These are phyloP conservation scores for Coptotermes formosanus DNA, from an alignment of 1,140 invertebrate genomes.

Conservation along the genomic window DNA sequence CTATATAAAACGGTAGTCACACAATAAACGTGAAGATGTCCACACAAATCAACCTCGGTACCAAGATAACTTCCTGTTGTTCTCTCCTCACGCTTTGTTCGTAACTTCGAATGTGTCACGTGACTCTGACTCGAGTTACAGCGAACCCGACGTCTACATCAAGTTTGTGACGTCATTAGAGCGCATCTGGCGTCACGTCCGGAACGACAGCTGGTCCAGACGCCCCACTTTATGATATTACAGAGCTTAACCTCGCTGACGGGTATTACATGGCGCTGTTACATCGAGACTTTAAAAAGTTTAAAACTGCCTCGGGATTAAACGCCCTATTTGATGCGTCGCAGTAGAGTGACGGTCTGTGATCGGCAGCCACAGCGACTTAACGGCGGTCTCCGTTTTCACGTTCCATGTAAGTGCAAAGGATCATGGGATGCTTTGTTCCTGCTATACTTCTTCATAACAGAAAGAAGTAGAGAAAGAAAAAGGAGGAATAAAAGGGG, in stretches of 20 bases:
- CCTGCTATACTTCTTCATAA: too few relatives aligned
- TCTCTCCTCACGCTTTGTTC: background rate
- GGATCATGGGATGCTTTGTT: too few relatives aligned
- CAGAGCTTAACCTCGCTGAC: background rate
- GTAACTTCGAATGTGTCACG: background rate
- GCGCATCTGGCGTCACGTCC: slow-evolving; percentile 14
- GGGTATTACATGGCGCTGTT: background rate
- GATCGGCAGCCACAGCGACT: too few relatives aligned
- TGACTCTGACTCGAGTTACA: background rate
- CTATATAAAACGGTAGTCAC: too few relatives aligned
- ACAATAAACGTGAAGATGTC: too few relatives aligned
- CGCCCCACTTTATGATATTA: background rate
- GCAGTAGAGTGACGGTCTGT: too few relatives aligned
- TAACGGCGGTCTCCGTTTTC: too few relatives aligned
- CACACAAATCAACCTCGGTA: too few relatives aligned
- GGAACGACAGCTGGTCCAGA: background rate
- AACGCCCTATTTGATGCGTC: too few relatives aligned
- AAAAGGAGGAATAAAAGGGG: too few relatives aligned
- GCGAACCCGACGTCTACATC: background rate
- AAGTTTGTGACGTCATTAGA: background rate
- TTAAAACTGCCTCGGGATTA: background rate
- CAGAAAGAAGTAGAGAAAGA: too few relatives aligned
- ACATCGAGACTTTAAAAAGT: background rate
- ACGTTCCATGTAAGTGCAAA: too few relatives aligned
- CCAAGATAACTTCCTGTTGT: background rate